Percentiles rank a stretch among this genome's conserved stretches.
Evolutionary conservation across 2,888 invertebrate species (phyloP).

Genomic region (Aphelenchoides bicaudatus): DNA sequence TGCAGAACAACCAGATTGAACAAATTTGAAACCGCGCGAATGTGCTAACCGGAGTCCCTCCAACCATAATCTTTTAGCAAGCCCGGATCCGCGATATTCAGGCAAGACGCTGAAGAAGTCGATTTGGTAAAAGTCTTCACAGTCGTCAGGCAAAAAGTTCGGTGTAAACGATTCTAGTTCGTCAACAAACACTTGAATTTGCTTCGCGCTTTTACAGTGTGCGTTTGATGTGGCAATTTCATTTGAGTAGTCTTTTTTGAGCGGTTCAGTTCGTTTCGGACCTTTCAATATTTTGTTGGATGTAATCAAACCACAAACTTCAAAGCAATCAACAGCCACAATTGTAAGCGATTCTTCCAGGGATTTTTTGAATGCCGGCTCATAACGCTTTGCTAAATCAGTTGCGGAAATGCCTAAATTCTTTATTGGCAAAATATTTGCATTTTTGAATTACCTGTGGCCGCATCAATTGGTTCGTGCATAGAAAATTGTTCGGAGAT

Average conservation of each 20-base stretch:
- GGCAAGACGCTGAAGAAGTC: conserved; percentile 12
- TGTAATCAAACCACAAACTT: neutral
- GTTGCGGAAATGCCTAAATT: neutral
- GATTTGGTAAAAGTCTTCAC: conserved; percentile 7
- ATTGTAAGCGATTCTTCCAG: conserved; percentile 1
- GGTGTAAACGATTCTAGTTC: conserved; percentile 11
- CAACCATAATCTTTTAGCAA: conserved; percentile 5
- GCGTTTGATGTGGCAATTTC: neutral
- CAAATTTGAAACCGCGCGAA: neutral
- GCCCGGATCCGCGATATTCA: neutral
- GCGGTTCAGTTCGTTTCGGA: conserved; percentile 4
- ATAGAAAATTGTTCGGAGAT: neutral
- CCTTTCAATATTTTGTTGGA: neutral
- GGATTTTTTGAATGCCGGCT: neutral
- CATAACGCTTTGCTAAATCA: neutral
- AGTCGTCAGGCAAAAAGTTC: conserved; percentile 11
- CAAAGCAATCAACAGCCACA: conserved; percentile 5
- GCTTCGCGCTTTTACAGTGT: neutral
- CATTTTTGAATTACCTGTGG: too few relatives aligned
- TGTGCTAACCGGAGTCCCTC: conserved; percentile 1
- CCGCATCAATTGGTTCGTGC: neutral
- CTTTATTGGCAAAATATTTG: too few relatives aligned
- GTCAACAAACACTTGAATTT: conserved; percentile 4
- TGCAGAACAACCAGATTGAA: neutral
- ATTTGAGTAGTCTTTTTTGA: neutral